These are phyloP conservation scores for Cromileptes altivelis DNA, from an alignment of 2,113 vertebrate genomes.

Conservation along the genomic window DNA sequence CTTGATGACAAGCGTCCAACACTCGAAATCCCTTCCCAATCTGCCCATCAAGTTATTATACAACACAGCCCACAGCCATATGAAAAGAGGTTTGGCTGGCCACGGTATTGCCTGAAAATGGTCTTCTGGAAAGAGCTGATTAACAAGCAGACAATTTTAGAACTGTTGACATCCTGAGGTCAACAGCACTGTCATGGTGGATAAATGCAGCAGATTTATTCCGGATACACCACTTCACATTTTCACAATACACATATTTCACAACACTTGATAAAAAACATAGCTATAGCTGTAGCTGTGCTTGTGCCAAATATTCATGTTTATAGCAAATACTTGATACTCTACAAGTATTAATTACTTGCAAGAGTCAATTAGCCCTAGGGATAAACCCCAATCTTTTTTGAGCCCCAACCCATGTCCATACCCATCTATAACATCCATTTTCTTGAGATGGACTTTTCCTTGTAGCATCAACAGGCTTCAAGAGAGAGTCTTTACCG, in stretches of 20 bases:
- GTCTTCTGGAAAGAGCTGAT: slow-evolving; percentile 51
- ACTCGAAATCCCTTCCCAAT: slow-evolving; percentile 44
- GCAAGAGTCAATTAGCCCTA: not conserved
- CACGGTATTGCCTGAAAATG: slow-evolving; percentile 41
- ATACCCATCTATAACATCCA: not conserved
- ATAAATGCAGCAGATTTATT: slow-evolving; percentile 31
- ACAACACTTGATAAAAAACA: not conserved
- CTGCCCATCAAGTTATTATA: slow-evolving; percentile 51
- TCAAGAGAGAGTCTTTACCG: not conserved
- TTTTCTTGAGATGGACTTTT: not conserved
- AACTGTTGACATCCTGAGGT: slow-evolving; percentile 56
- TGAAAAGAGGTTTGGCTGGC: slow-evolving; percentile 45
- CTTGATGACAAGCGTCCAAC: slow-evolving; percentile 60
- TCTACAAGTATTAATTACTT: not conserved
- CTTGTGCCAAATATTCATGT: not conserved
- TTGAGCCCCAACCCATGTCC: not conserved
- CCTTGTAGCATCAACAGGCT: no score
- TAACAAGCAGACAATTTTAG: slow-evolving; percentile 55
- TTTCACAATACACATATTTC: slow-evolving; percentile 29
- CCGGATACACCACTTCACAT: slow-evolving; percentile 21
- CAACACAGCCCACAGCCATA: slow-evolving; percentile 35
- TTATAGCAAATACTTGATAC: slow-evolving; percentile 1
- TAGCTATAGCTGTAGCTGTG: not conserved
- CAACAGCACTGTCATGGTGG: slow-evolving; percentile 40
- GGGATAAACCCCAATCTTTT: not conserved